These are phyloP conservation scores for Platycercus adscitus DNA, from an alignment of 2,113 vertebrate genomes.

Conservation along the genomic window DNA sequence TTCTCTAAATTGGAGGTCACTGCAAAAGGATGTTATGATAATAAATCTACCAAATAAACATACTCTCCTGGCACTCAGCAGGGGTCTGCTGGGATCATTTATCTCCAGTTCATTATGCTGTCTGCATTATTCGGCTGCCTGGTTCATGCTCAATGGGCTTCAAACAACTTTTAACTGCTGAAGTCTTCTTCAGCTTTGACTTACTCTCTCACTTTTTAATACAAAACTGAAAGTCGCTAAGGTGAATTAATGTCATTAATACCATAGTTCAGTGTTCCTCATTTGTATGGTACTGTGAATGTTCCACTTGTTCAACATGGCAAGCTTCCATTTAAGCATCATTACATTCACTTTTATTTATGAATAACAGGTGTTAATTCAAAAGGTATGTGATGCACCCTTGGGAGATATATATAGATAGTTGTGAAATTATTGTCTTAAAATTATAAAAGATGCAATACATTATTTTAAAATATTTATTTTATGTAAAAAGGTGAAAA, in stretches of 20 bases:
- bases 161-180: constrained; percentile 82
- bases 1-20: constrained; percentile 83
- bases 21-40: constrained; percentile 76
- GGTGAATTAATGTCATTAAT: background rate
- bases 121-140: constrained; percentile 84
- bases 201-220: constrained; percentile 63
- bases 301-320: background rate
- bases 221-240: constrained; percentile 38
- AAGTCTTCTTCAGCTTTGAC: constrained; percentile 76
- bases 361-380: background rate
- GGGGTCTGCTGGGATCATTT: constrained; percentile 75
- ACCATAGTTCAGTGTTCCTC: background rate
- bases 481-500: background rate
- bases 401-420: background rate
- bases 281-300: background rate
- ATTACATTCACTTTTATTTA: background rate
- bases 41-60: constrained; percentile 82
- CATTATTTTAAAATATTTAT: background rate
- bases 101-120: constrained; percentile 78
- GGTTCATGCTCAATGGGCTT: constrained; percentile 79
- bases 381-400: background rate
- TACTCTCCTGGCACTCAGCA: constrained; percentile 73
- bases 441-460: background rate
- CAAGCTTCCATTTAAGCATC: constrained; percentile 2
- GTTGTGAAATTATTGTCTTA: background rate